Evolutionary conservation across 2,888 invertebrate genomes (phyloP).

Genomic region (Scrobipalpa costella): DNA sequence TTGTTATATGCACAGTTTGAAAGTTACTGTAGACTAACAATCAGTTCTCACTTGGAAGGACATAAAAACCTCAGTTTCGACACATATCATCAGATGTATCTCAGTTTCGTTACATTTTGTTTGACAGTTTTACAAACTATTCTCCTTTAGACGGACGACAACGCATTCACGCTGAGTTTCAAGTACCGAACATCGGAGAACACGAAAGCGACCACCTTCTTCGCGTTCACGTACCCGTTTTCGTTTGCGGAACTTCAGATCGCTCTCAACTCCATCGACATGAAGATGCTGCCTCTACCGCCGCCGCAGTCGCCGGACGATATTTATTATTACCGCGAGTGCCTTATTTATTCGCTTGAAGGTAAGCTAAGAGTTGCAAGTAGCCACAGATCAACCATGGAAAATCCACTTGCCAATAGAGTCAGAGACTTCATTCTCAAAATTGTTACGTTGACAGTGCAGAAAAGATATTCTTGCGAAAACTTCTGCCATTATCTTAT

Average conservation of each 20-base stretch:
- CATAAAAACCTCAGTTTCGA: no score
- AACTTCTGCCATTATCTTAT: no score
- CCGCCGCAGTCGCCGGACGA: slow-evolving; percentile 78
- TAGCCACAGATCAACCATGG: no score
- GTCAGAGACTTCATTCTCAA: no score
- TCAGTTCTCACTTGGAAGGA: no score
- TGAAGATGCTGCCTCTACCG: slow-evolving; percentile 75
- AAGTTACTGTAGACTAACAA: no score
- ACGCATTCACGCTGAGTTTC: slow-evolving; percentile 88
- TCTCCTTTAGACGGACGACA: slow-evolving; percentile 83
- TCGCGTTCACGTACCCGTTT: slow-evolving; percentile 96
- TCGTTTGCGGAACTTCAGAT: slow-evolving; percentile 91
- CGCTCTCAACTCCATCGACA: slow-evolving; percentile 85
- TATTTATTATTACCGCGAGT: slow-evolving; percentile 92
- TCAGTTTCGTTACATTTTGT: no score
- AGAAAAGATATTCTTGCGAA: no score
- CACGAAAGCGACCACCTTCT: slow-evolving; percentile 87
- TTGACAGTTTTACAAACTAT: background rate
- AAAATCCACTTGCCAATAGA: no score
- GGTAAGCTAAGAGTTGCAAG: slow-evolving; percentile 50
- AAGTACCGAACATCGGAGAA: slow-evolving; percentile 87
- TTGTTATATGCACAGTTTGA: no score
- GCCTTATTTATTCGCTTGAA: slow-evolving; percentile 89
- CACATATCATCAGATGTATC: no score
- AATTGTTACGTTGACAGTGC: no score